Percentiles rank a stretch among this genome's conserved stretches.
phyloP scores from a whole-genome alignment of 2,888 invertebrate species.

The Volucella inflata region DNA sequence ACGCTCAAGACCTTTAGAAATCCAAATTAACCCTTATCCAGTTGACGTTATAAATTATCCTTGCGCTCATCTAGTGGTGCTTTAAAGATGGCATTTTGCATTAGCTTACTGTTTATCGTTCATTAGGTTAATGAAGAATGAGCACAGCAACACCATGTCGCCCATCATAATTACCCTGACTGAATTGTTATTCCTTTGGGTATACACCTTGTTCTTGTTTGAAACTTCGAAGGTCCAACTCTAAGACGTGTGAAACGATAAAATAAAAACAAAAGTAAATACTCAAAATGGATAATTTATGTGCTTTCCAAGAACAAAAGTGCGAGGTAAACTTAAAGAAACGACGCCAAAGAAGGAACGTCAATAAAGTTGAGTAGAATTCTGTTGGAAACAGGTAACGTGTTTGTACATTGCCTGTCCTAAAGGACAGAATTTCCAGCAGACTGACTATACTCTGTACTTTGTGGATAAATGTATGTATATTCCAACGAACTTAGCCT shows the following conservation, averaged over 20 bases:
- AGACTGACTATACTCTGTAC: background rate
- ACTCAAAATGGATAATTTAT: constrained; percentile 53
- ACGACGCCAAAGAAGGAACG: background rate
- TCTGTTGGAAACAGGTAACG: constrained; percentile 15
- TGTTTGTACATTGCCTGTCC: background rate
- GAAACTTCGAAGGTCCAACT: constrained; percentile 19
- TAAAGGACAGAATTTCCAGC: constrained; percentile 14
- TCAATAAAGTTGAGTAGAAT: background rate
- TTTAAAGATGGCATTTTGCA: constrained; percentile 38
- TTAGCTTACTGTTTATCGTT: constrained; percentile 51
- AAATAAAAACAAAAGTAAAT: constrained; percentile 17
- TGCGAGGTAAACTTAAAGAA: constrained; percentile 13
- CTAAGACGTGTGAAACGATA: constrained; percentile 9
- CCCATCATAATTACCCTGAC: constrained; percentile 40
- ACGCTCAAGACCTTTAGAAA: background rate
- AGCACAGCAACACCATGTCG: constrained; percentile 25
- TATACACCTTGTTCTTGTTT: background rate
- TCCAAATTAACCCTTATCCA: constrained; percentile 20
- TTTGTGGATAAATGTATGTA: background rate
- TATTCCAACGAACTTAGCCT: background rate
- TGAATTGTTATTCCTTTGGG: background rate
- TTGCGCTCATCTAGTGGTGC: constrained; percentile 22
- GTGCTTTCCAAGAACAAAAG: constrained; percentile 17
- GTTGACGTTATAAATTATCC: constrained; percentile 31
- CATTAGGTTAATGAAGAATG: constrained; percentile 60